A percentile compares a stretch with the other conserved stretches of the same genome.
These are phyloP conservation scores for Macrobrachium nipponense DNA, from an alignment of 1,140 invertebrate genomes.

Conservation along the genomic window DNA sequence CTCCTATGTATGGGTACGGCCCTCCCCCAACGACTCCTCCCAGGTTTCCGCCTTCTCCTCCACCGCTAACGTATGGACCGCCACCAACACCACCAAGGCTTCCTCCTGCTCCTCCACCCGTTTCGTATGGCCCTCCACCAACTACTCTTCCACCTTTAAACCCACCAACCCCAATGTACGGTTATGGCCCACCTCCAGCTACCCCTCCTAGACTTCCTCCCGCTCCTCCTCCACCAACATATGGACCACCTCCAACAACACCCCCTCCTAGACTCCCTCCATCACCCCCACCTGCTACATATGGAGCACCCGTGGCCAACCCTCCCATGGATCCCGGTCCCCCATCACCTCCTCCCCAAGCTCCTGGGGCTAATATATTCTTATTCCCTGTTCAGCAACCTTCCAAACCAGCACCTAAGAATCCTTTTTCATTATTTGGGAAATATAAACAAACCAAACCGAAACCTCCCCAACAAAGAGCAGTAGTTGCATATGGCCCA, in stretches of 20 bases:
- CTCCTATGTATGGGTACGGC: neutral
- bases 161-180: neutral
- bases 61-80: slow-evolving; percentile 15
- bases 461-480: neutral
- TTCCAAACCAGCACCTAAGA: too few relatives aligned
- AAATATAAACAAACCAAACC: too few relatives aligned
- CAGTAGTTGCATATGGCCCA: neutral
- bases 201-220: slow-evolving; percentile 23
- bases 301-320: neutral
- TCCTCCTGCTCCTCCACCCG: neutral
- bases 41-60: slow-evolving; percentile 26
- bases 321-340: slow-evolving; percentile 4
- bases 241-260: slow-evolving; percentile 25
- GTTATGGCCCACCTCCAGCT: neutral
- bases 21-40: slow-evolving; percentile 10
- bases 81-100: slow-evolving; percentile 29
- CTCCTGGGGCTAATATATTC: neutral
- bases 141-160: neutral
- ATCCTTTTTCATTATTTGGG: too few relatives aligned
- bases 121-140: slow-evolving; percentile 21
- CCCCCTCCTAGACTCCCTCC: neutral
- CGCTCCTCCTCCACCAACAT: slow-evolving; percentile 6
- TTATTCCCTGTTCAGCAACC: neutral
- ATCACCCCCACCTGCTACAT: slow-evolving; percentile 2
- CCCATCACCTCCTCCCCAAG: neutral